A percentile compares a stretch with the other conserved stretches of the same genome.
phyloP scores from a whole-genome alignment of 2,113 vertebrate species.

The Solenodon paradoxus region DNA sequence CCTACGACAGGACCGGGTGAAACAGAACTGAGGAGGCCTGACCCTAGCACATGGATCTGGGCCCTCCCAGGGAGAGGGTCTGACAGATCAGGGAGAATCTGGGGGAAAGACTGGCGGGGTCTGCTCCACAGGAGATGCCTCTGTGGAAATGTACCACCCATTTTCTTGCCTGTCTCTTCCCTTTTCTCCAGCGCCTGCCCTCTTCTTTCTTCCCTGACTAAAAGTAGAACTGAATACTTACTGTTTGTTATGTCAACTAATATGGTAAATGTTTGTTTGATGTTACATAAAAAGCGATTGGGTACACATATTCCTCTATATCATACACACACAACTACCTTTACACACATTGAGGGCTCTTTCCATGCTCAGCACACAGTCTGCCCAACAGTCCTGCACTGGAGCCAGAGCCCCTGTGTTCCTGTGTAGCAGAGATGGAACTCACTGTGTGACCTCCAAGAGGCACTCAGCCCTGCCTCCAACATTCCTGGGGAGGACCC shows the following conservation, averaged over 20 bases:
- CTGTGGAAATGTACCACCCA: accelerated
- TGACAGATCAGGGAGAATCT: not conserved
- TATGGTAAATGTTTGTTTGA: not conserved
- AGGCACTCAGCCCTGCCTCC: not conserved
- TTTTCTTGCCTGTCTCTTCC: not conserved
- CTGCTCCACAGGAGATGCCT: not conserved
- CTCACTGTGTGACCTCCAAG: not conserved
- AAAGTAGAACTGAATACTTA: not conserved
- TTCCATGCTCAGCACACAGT: too few species aligned
- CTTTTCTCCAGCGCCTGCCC: not conserved
- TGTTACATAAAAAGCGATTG: not conserved
- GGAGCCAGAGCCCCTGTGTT: not conserved
- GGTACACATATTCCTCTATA: not conserved
- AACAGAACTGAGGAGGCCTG: not conserved
- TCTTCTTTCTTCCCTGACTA: not conserved
- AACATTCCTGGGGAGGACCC: not conserved
- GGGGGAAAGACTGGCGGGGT: not conserved
- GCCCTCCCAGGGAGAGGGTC: too few species aligned
- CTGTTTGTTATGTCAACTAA: not conserved
- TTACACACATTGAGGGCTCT: not conserved
- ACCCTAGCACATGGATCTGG: not conserved
- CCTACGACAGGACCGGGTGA: not conserved
- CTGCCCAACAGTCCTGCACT: too few species aligned
- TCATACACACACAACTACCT: not conserved
- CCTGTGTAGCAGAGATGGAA: not conserved